Evolutionary conservation across 2,113 vertebrate genomes (phyloP).

Genomic region (Gobius niger): DNA sequence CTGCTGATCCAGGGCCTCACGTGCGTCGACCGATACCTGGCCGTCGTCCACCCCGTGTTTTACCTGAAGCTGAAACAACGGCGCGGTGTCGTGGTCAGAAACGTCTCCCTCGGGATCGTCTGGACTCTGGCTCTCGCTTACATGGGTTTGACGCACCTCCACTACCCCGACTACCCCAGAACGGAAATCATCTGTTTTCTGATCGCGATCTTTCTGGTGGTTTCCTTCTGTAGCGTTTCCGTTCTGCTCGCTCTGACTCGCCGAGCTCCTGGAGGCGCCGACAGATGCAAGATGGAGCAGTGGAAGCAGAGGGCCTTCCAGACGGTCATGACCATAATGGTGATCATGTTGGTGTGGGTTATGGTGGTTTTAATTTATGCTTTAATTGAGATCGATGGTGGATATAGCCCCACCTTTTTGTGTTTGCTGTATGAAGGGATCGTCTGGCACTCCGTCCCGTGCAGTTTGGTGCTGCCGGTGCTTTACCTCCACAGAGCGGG

Average conservation of each 20-base stretch:
- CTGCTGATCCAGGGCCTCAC: constrained; percentile 17
- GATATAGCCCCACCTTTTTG: too few relatives aligned
- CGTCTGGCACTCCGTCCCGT: too few relatives aligned
- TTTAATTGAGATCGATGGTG: too few relatives aligned
- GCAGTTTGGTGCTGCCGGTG: too few relatives aligned
- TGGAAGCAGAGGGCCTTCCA: not conserved
- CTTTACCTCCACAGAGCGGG: too few relatives aligned
- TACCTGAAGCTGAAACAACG: constrained; percentile 7
- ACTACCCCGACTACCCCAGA: not conserved
- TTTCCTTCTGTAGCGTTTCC: not conserved
- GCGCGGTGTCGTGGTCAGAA: constrained; percentile 11
- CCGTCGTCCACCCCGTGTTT: constrained; percentile 5
- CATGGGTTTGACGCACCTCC: not conserved
- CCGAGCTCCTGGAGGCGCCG: not conserved
- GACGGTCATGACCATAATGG: not conserved
- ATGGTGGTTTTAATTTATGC: too few relatives aligned
- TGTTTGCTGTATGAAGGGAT: too few relatives aligned
- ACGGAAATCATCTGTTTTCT: not conserved
- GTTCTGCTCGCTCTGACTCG: not conserved
- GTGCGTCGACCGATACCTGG: constrained; percentile 11
- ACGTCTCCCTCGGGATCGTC: not conserved
- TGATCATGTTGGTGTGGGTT: too few relatives aligned
- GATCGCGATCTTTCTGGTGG: not conserved
- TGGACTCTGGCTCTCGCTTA: not conserved
- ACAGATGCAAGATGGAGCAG: not conserved